Evolutionary conservation across 2,797 vertebrate species (phyloP).

Genomic region (Tolypeutes matacus): DNA sequence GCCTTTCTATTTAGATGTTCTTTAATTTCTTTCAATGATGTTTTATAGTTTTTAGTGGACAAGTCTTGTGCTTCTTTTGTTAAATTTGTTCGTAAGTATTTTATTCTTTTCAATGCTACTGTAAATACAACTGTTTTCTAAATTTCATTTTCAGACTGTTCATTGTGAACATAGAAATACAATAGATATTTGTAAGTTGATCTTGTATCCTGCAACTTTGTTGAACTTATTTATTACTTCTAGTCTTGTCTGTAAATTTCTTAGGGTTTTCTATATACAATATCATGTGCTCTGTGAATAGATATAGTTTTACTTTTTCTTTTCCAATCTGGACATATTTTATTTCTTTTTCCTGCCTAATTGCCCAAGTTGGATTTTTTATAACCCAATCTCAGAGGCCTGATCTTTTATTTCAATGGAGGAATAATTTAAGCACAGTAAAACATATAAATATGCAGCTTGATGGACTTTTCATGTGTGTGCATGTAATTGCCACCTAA

Average conservation of each 20-base stretch:
- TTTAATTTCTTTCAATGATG: too few relatives aligned
- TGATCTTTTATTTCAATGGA: not conserved
- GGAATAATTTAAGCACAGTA: not conserved
- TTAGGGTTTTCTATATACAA: not conserved
- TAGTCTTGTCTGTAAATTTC: not conserved
- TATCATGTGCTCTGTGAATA: not conserved
- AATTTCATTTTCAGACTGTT: not conserved
- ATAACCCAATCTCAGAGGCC: not conserved
- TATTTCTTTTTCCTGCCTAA: too few relatives aligned
- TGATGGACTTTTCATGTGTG: too few relatives aligned
- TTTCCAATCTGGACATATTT: too few relatives aligned
- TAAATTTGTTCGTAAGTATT: not conserved
- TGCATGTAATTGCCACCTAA: too few relatives aligned
- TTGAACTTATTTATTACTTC: not conserved
- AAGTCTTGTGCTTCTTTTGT: not conserved
- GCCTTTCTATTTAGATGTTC: not conserved
- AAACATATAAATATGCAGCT: too few relatives aligned
- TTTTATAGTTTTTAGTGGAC: not conserved
- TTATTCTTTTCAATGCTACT: not conserved
- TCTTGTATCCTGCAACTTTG: not conserved
- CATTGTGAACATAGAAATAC: not conserved
- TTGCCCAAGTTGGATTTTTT: not conserved
- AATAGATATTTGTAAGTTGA: not conserved
- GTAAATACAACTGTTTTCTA: not conserved
- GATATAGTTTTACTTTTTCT: too few relatives aligned